phyloP scores from a whole-genome alignment of 2,113 vertebrate genomes.

The Alethe diademata region DNA sequence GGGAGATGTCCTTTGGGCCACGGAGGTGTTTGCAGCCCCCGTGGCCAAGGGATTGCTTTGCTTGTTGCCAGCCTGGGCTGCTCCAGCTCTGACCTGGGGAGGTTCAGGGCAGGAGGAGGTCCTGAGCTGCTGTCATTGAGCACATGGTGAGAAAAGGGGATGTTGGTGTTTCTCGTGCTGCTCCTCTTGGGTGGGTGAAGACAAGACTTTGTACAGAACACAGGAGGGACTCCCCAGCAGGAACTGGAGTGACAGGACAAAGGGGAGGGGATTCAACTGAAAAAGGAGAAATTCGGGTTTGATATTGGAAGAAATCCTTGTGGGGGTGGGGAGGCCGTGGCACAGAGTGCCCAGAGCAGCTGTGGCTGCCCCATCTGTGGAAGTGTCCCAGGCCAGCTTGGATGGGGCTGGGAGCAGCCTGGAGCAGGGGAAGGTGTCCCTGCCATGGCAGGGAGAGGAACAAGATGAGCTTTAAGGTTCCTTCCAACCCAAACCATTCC shows the following conservation, averaged over 20 bases:
- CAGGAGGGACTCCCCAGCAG: not conserved
- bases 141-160: not conserved
- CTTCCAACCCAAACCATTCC: not conserved
- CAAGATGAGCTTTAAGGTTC: too few species aligned
- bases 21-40: not conserved
- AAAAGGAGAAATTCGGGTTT: not conserved
- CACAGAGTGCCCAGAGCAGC: not conserved
- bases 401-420: not conserved
- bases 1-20: not conserved
- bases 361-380: not conserved
- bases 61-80: accelerated
- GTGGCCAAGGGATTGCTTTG: not conserved
- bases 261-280: not conserved
- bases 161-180: accelerated
- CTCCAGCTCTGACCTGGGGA: not conserved
- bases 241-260: not conserved
- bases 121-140: not conserved
- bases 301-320: not conserved
- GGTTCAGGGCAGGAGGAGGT: not conserved
- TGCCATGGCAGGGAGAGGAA: not conserved
- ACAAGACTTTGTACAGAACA: accelerated
- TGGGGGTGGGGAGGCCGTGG: not conserved
- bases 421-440: accelerated
- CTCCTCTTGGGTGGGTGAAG: not conserved
- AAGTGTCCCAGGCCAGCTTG: accelerated